Evolutionary conservation across 2,888 invertebrate genomes (phyloP).

Genomic region (Anoplius nigerrimus): DNA sequence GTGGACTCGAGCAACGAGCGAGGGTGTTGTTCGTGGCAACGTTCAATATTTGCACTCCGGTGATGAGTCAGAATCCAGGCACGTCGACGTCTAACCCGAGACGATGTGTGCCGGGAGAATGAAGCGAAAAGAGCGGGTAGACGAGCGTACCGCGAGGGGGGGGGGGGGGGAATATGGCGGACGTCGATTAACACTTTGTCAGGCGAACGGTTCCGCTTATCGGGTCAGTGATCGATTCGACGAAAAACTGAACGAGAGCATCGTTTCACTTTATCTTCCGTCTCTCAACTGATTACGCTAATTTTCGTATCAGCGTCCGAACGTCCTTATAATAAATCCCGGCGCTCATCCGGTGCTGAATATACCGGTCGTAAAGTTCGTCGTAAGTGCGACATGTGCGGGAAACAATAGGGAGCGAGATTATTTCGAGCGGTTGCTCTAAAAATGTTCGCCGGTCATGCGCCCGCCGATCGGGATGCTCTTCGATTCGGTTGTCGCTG

Average conservation of each 20-base stretch:
- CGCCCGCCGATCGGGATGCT: slow-evolving; percentile 37
- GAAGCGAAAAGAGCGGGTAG: background rate
- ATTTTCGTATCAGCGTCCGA: too few relatives aligned
- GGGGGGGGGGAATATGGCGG: slow-evolving; percentile 12
- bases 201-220: too few relatives aligned
- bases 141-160: background rate
- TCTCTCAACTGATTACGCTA: too few relatives aligned
- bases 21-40: slow-evolving; percentile 6
- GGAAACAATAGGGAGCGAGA: slow-evolving; percentile 19
- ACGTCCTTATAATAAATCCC: too few relatives aligned
- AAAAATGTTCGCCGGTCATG: slow-evolving; percentile 32
- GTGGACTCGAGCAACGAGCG: slow-evolving; percentile 13
- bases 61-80: slow-evolving; percentile 10
- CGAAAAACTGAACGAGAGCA: too few relatives aligned
- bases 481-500: slow-evolving; percentile 35
- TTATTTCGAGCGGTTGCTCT: slow-evolving; percentile 33
- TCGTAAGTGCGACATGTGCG: slow-evolving; percentile 5
- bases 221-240: too few relatives aligned
- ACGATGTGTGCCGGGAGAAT: slow-evolving; percentile 11
- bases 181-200: slow-evolving; percentile 18
- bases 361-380: slow-evolving; percentile 1
- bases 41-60: slow-evolving; percentile 16
- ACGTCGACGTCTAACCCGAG: slow-evolving; percentile 8
- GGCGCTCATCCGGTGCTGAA: too few relatives aligned
- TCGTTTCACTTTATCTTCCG: background rate